Conservation (phyloP, 2,888 invertebrate genomes). For the Lottia scabra region DNA sequence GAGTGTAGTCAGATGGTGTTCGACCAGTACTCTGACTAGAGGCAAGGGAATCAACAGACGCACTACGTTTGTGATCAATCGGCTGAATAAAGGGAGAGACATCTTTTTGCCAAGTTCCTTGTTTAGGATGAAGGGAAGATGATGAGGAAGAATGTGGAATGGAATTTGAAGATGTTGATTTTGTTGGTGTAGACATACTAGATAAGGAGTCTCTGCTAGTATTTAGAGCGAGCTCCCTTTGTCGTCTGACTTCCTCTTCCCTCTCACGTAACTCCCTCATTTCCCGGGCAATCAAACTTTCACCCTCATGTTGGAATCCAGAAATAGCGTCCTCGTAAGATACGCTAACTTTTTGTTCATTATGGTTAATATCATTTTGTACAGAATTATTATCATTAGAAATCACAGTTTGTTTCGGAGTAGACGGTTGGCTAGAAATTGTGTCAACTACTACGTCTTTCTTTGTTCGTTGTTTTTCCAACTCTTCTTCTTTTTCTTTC, state of each 20-base stretch:
- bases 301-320: constrained; percentile 54
- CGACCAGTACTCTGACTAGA: constrained; percentile 48
- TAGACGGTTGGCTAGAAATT: constrained; percentile 15
- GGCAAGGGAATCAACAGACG: constrained; percentile 39
- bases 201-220: neutral
- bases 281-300: constrained; percentile 70
- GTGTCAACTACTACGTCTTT: constrained; percentile 17
- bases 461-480: constrained; percentile 34
- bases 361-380: constrained; percentile 29
- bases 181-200: neutral
- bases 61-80: constrained; percentile 29
- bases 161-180: constrained; percentile 9
- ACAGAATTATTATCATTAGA: constrained; percentile 29
- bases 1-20: constrained; percentile 20
- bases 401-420: constrained; percentile 25
- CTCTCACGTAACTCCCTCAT: constrained; percentile 71
- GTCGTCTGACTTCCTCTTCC: constrained; percentile 70
- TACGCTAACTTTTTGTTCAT: constrained; percentile 29
- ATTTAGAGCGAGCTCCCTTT: constrained; percentile 21
- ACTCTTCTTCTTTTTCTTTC: constrained; percentile 56
- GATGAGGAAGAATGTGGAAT: neutral
- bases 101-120: constrained; percentile 44
- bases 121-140: constrained; percentile 9
- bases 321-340: constrained; percentile 54
- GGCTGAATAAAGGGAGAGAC: constrained; percentile 39